phyloP scores from a whole-genome alignment of 2,113 vertebrate genomes.

The Macaca fascicularis region DNA sequence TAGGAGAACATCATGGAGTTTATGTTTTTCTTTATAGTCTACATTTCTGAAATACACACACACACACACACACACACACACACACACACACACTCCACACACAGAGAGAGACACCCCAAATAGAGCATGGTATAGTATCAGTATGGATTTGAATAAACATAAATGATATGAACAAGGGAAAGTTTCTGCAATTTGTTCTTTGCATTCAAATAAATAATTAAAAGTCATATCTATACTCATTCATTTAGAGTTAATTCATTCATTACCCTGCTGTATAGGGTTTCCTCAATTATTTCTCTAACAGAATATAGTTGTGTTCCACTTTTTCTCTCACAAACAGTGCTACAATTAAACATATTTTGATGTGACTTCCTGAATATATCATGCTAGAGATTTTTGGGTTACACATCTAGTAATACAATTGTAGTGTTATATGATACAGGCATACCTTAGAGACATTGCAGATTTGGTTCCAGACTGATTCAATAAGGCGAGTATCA shows the following conservation, averaged over 20 bases:
- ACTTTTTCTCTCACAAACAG: neutral
- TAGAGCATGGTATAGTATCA: neutral
- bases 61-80: neutral
- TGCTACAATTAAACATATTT: neutral
- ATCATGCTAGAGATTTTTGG: neutral
- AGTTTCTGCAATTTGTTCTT: neutral
- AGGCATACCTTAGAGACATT: neutral
- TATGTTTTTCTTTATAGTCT: neutral
- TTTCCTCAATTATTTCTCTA: neutral
- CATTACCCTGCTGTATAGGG: neutral
- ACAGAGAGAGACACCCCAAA: no score
- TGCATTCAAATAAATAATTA: neutral
- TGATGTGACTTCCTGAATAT: neutral
- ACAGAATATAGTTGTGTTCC: neutral
- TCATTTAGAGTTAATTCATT: neutral
- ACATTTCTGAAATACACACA: neutral
- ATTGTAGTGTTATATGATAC: neutral
- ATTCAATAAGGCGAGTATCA: neutral
- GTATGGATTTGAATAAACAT: neutral
- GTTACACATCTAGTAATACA: neutral
- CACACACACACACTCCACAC: neutral
- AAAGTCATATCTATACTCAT: neutral
- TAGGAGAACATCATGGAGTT: neutral
- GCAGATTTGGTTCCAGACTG: neutral
- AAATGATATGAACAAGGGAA: neutral